Evolutionary conservation across 2,888 invertebrate genomes (phyloP).

Genomic region (Argyresthia albistria): DNA sequence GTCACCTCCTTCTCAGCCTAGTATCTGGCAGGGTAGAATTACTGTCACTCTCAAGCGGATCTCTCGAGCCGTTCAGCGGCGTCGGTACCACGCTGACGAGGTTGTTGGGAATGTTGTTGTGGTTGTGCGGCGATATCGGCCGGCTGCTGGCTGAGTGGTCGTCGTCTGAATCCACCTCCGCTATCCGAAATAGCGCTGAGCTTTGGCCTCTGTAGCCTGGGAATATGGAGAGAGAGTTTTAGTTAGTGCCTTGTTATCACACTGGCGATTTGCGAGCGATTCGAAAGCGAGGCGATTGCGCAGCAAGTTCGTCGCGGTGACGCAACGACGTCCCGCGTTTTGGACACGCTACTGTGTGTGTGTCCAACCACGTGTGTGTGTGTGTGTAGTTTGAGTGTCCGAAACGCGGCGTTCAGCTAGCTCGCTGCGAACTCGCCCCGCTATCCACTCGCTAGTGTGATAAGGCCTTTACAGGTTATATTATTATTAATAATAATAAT

Average conservation of each 20-base stretch:
- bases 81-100: conserved; percentile 73
- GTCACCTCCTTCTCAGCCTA: conserved; percentile 29
- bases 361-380: no score
- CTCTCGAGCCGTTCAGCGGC: conserved; percentile 71
- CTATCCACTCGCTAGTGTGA: no score
- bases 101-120: conserved; percentile 40
- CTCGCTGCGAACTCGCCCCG: no score
- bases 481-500: no score
- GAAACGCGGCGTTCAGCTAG: no score
- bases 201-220: conserved; percentile 61
- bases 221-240: conserved; percentile 2
- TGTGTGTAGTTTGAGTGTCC: no score
- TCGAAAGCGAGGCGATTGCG: no score
- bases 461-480: no score
- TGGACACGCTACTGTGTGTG: no score
- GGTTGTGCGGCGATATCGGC: conserved; percentile 46
- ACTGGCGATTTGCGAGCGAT: no score
- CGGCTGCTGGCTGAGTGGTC: conserved; percentile 62
- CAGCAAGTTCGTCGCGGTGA: no score
- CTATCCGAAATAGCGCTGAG: conserved; percentile 58
- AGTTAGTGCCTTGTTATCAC: neutral
- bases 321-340: no score
- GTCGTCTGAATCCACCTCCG: conserved; percentile 76
- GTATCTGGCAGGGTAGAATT: conserved; percentile 29
- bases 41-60: conserved; percentile 30